Evolutionary conservation across 2,797 vertebrate species (phyloP), one percentile per base, ranked within the genome.

Genomic region (Scarus forsteni): DNA sequence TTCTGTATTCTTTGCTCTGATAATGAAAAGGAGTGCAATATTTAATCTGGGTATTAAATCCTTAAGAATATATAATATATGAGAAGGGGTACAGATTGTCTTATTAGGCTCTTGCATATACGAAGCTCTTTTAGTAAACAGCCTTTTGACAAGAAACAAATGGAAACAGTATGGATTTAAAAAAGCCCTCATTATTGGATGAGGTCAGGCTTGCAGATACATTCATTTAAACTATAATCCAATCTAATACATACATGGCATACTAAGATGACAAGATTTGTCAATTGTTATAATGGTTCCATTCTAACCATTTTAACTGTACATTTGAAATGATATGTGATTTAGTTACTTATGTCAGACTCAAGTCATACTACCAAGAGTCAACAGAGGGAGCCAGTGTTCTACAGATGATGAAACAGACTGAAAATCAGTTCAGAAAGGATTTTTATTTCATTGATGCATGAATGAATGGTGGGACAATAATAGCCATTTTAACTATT

Each of bases 341-440:
- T 2, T 49, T 15, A 34, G 38, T 16, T 38, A 18, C 45, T 56
- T 36, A 3, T 10, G 48, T 45, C 10, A 39, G 38, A 56, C 40
- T 39, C 0, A 13, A 14, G 57, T 62, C 15, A 39, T 66, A 42
- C 40, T 35, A 10, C 15, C 1, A 46, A 43, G 13, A 34, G 70
- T 64, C 90, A 87, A 56, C 60, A 89, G 87, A 86, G 73, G 86
- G 88, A 42, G 84, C 87, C 80, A 87, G 51, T 35, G 77, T 42
- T 70, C 80, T 71, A 50, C 16, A 53, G 8, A 73, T 74, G 63
- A 19, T 1, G 0, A 51, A 6, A 14, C 60, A 58, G 11, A 27
- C 36, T 39, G 66, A 49, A 18, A 51, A 61, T 64, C 34, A 7
- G 0, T 60, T 59, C 5, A 64, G 10, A 6, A 14, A 8, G n/a